phyloP scores from a whole-genome alignment of 1,140 invertebrate genomes.

The Carposina sasakii region DNA sequence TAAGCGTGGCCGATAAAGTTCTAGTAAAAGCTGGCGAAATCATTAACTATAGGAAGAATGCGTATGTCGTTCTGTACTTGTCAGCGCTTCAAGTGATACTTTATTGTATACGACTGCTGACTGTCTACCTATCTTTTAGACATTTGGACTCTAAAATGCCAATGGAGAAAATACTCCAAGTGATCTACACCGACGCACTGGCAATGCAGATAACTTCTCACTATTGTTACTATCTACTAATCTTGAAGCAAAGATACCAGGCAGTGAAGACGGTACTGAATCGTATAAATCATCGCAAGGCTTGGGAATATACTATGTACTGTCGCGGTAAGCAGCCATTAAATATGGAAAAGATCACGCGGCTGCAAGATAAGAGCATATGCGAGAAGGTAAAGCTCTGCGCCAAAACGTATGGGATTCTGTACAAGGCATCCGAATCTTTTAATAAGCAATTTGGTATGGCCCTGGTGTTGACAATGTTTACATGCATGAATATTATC shows the following conservation, averaged over 20 bases:
- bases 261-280: conserved; percentile 35
- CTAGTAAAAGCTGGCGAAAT: conserved; percentile 29
- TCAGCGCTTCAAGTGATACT: conserved; percentile 22
- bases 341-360: conserved; percentile 17
- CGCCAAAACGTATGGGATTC: conserved; percentile 38
- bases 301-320: conserved; percentile 27
- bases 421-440: conserved; percentile 27
- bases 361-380: conserved; percentile 33
- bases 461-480: conserved; percentile 31
- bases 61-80: conserved; percentile 17
- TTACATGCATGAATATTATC: conserved; percentile 26
- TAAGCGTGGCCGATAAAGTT: conserved; percentile 33
- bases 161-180: conserved; percentile 34
- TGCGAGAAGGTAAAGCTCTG: conserved; percentile 39
- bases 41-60: conserved; percentile 25
- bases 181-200: conserved; percentile 30
- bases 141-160: conserved; percentile 24
- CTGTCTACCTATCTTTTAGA: conserved; percentile 27
- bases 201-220: conserved; percentile 29
- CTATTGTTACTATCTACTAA: conserved; percentile 32
- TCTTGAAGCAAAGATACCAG: conserved; percentile 30
- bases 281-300: conserved; percentile 24
- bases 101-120: conserved; percentile 25
- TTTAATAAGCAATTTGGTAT: conserved; percentile 38
- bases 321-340: conserved; percentile 21